Evolutionary conservation across 2,797 vertebrate genomes (phyloP).

Genomic region (Hippocampus kuda): DNA sequence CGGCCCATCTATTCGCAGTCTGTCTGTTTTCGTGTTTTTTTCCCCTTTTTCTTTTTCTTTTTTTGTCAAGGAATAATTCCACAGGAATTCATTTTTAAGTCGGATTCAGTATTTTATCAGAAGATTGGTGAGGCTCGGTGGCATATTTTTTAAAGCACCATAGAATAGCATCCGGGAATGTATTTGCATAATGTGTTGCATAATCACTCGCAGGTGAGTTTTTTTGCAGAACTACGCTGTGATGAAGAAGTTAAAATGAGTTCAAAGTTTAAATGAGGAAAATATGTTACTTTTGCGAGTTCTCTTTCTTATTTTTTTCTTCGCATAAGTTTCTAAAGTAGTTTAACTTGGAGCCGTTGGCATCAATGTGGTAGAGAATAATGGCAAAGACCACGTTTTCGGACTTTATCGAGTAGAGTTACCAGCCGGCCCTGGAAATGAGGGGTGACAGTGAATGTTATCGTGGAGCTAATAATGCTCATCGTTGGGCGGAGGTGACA

Average conservation of each 20-base stretch:
- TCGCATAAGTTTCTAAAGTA: slow-evolving; percentile 38
- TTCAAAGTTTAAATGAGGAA: slow-evolving; percentile 6
- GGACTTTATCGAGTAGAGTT: slow-evolving; percentile 59
- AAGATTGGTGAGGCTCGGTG: background rate
- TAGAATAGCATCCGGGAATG: background rate
- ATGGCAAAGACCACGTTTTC: slow-evolving; percentile 50
- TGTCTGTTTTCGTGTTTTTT: background rate
- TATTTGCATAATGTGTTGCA: slow-evolving; percentile 18
- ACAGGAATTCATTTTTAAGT: background rate
- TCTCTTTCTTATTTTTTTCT: slow-evolving; percentile 12
- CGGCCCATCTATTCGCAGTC: background rate
- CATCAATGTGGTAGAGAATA: slow-evolving; percentile 22
- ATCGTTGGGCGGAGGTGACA: slow-evolving; percentile 45
- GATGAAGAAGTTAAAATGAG: slow-evolving; percentile 3
- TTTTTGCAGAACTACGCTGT: background rate
- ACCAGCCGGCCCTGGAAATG: slow-evolving; percentile 59
- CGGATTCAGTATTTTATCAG: slow-evolving; percentile 6
- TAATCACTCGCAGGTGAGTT: slow-evolving; percentile 18
- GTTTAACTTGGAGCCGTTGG: slow-evolving; percentile 42
- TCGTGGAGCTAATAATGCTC: slow-evolving; percentile 57
- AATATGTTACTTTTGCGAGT: slow-evolving; percentile 18
- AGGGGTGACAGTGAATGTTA: slow-evolving; percentile 62
- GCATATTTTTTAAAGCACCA: slow-evolving; percentile 14
- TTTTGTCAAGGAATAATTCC: background rate
- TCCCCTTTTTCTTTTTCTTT: background rate